A percentile compares a stretch with the other conserved stretches of the same genome.
phyloP scores from a whole-genome alignment of 2,113 vertebrate species.

The Epinephelus fuscoguttatus region DNA sequence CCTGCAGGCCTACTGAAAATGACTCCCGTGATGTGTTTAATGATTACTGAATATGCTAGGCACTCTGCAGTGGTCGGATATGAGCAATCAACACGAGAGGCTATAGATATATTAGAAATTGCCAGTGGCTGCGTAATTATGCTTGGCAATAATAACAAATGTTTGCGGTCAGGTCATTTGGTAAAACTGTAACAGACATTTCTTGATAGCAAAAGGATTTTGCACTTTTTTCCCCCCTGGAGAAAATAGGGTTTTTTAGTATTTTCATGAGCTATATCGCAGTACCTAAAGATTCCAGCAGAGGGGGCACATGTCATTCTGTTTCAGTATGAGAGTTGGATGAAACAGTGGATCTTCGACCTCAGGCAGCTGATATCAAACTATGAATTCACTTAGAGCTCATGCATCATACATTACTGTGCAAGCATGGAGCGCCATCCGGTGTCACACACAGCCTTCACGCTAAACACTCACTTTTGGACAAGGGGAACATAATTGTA shows the following conservation, averaged over 20 bases:
- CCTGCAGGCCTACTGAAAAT: constrained; percentile 46
- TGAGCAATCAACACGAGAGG: constrained; percentile 42
- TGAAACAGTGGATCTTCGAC: not conserved
- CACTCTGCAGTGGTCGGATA: not conserved
- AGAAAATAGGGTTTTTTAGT: not conserved
- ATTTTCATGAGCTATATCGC: constrained; percentile 3
- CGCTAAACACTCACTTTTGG: not conserved
- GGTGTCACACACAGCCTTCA: not conserved
- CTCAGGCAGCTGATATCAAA: not conserved
- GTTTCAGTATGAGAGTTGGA: not conserved
- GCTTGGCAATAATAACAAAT: not conserved
- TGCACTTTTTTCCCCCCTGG: not conserved
- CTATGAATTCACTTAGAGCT: not conserved
- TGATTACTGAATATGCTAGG: constrained; percentile 36
- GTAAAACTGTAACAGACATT: not conserved
- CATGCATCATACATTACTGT: not conserved
- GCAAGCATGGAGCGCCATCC: not conserved
- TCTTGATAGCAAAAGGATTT: not conserved
- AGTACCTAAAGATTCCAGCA: constrained; percentile 46
- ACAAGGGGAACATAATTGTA: not conserved
- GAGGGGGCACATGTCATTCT: constrained; percentile 55
- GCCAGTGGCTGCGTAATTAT: constrained; percentile 9
- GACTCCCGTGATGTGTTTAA: constrained; percentile 49
- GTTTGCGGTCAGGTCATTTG: not conserved
- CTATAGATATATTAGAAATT: constrained; percentile 10